These are phyloP conservation scores for Cotesia typhae DNA, from an alignment of 1,140 invertebrate genomes.

Conservation along the genomic window DNA sequence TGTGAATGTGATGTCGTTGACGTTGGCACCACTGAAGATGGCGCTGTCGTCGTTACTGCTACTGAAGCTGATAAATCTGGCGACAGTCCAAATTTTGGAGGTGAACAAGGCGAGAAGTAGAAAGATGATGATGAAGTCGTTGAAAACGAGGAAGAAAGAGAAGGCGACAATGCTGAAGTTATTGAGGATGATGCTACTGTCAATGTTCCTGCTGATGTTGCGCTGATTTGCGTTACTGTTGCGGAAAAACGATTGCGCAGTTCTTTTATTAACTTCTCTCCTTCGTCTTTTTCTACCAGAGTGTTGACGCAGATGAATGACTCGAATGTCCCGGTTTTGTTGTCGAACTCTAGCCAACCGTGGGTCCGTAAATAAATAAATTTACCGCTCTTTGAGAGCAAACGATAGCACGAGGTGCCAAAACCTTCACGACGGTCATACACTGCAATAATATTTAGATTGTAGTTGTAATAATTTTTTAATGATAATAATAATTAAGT, in stretches of 20 bases:
- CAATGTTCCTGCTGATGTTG: slow-evolving; percentile 28
- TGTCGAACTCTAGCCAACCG: slow-evolving; percentile 80
- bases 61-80: too few relatives aligned
- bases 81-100: too few relatives aligned
- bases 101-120: too few relatives aligned
- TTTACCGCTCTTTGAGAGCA: slow-evolving; percentile 79
- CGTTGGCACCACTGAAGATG: too few relatives aligned
- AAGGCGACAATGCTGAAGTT: too few relatives aligned
- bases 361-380: slow-evolving; percentile 83
- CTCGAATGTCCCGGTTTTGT: slow-evolving; percentile 74
- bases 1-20: background rate
- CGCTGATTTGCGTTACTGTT: slow-evolving; percentile 55
- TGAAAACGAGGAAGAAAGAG: too few relatives aligned
- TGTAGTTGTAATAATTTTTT: slow-evolving; percentile 25
- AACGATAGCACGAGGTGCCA: slow-evolving; percentile 82
- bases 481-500: slow-evolving; percentile 24
- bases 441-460: slow-evolving; percentile 70
- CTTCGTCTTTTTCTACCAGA: slow-evolving; percentile 77
- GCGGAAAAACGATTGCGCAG: slow-evolving; percentile 78
- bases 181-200: too few relatives aligned
- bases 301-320: slow-evolving; percentile 88
- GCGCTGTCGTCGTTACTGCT: too few relatives aligned
- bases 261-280: slow-evolving; percentile 71
- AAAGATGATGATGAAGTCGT: too few relatives aligned
- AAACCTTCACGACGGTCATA: slow-evolving; percentile 77